phyloP scores from a whole-genome alignment of 2,113 vertebrate species.

The Hippocampus zosterae region DNA sequence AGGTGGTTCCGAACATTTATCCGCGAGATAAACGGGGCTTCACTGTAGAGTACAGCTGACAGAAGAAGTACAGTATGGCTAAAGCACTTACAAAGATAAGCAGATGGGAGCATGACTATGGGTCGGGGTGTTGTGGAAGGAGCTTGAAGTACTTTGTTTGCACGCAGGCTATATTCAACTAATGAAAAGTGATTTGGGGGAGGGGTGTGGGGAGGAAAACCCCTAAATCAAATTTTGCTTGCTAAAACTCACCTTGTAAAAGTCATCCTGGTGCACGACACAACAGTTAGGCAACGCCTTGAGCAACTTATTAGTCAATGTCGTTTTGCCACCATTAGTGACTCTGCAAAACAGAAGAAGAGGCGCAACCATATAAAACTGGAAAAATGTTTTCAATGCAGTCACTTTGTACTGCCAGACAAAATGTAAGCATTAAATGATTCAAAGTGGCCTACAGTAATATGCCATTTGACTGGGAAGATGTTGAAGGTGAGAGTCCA shows the following conservation, averaged over 20 bases:
- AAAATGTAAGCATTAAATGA: neutral
- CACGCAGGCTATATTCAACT: slow-evolving; percentile 12
- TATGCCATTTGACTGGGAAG: neutral
- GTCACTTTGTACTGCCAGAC: too few species aligned
- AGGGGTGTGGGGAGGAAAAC: too few species aligned
- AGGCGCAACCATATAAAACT: neutral
- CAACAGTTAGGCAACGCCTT: slow-evolving; percentile 76
- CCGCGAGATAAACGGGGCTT: neutral
- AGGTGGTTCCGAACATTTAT: neutral
- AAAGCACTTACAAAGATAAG: slow-evolving; percentile 3
- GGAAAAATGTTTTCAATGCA: neutral
- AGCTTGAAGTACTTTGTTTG: neutral
- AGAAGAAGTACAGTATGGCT: neutral
- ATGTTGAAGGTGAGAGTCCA: neutral
- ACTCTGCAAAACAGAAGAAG: slow-evolving; percentile 51
- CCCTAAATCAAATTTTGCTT: neutral
- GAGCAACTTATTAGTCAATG: slow-evolving; percentile 72
- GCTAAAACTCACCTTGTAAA: slow-evolving; percentile 75
- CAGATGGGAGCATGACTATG: neutral
- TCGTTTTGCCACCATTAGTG: slow-evolving; percentile 81
- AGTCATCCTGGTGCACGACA: slow-evolving; percentile 80
- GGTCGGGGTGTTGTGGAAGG: neutral
- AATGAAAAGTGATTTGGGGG: neutral
- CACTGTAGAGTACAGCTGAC: neutral
- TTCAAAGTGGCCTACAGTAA: neutral